A percentile compares a stretch with the other conserved stretches of the same genome.
phyloP scores from a whole-genome alignment of 35 echinoderm and acorn worm species.

The Apostichopus parvimensis region DNA sequence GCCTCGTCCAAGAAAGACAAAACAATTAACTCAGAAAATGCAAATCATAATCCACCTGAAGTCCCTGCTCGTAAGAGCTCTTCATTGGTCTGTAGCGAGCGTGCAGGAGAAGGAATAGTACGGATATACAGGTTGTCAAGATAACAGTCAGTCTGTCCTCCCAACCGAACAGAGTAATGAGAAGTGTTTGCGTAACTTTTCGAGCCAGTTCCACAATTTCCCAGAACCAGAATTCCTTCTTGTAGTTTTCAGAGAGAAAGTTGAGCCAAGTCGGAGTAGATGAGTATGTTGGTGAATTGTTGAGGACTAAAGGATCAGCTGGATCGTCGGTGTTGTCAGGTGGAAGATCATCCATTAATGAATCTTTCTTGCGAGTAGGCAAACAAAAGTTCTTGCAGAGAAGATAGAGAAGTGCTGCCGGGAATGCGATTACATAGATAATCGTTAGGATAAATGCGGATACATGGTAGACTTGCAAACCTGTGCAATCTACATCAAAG shows the following conservation, averaged over 20 bases:
- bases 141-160: conserved; percentile 30
- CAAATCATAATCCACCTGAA: conserved; percentile 32
- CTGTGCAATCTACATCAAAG: neutral
- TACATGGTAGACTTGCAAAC: neutral
- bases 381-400: neutral
- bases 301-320: too few relatives aligned
- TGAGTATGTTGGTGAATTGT: too few relatives aligned
- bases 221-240: conserved; percentile 59
- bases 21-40: too few relatives aligned
- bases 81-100: conserved; percentile 47
- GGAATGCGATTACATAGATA: conserved; percentile 9
- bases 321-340: too few relatives aligned
- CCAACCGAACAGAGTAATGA: conserved; percentile 38
- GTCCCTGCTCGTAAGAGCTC: conserved; percentile 22
- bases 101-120: conserved; percentile 47
- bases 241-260: conserved; percentile 62
- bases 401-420: neutral
- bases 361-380: too few relatives aligned
- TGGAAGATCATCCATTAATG: too few relatives aligned
- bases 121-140: conserved; percentile 20
- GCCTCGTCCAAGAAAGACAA: too few relatives aligned
- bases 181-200: conserved; percentile 52
- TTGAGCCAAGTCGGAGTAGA: neutral
- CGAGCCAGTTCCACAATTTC: conserved; percentile 54
- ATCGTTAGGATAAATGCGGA: neutral